Conservation (phyloP, 1,140 invertebrate genomes). For the Tachypleus tridentatus region DNA sequence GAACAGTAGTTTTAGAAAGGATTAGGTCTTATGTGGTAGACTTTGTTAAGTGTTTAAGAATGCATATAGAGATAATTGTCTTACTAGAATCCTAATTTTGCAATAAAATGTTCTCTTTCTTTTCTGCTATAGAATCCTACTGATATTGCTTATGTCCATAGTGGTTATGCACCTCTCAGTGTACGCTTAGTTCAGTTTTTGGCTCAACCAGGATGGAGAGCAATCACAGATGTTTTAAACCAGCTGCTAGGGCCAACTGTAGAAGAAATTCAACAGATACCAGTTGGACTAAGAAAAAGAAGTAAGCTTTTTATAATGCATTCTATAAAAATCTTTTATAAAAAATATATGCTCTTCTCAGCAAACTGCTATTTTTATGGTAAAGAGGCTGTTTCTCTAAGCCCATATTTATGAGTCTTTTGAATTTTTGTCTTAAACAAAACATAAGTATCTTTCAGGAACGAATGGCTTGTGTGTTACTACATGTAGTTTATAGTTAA, state of each 20-base stretch:
- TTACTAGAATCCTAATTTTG: background rate
- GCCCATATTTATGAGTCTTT: no score
- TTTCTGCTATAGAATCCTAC: conserved; percentile 45
- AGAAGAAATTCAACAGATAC: conserved; percentile 41
- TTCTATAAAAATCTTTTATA: no score
- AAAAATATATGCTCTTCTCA: no score
- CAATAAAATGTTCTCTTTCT: conserved; percentile 1
- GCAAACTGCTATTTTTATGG: no score
- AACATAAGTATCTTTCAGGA: no score
- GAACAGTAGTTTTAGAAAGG: no score
- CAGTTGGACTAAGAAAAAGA: conserved; percentile 31
- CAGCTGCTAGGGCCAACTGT: conserved; percentile 48
- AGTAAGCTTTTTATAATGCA: conserved; percentile 17
- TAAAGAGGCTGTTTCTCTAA: no score
- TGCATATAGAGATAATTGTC: background rate
- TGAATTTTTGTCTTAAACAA: no score
- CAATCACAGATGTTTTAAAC: conserved; percentile 50
- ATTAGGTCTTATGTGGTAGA: background rate
- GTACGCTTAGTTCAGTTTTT: conserved; percentile 74
- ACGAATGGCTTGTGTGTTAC: no score
- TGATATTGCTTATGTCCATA: conserved; percentile 88
- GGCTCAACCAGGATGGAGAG: conserved; percentile 67
- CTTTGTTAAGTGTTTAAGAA: background rate
- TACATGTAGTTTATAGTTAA: no score
- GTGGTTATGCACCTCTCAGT: conserved; percentile 83